phyloP scores from a whole-genome alignment of 2,797 vertebrate genomes.

The Lycodopsis pacificus region DNA sequence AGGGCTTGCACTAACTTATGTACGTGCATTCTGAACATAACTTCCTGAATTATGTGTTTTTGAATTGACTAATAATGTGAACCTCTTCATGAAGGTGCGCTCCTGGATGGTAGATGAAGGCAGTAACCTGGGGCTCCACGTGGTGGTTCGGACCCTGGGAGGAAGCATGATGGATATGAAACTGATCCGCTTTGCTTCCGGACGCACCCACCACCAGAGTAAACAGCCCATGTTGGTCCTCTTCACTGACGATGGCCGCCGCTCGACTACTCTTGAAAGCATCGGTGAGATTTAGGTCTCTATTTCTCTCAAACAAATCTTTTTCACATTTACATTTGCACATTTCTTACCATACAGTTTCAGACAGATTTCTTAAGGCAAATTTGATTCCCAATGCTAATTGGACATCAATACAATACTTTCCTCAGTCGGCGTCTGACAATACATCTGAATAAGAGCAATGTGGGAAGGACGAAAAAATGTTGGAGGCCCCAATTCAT shows the following conservation, averaged over 20 bases:
- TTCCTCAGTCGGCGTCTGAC: not conserved
- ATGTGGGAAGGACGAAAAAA: not conserved
- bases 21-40: not conserved
- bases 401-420: not conserved
- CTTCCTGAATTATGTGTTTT: not conserved
- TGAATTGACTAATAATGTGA: not conserved
- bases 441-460: not conserved
- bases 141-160: slow-evolving; percentile 80
- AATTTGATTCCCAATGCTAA: not conserved
- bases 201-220: slow-evolving; percentile 88
- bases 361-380: not conserved
- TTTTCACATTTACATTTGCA: not conserved
- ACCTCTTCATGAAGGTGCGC: slow-evolving; percentile 82
- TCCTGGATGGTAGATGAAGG: slow-evolving; percentile 87
- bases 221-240: slow-evolving; percentile 94
- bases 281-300: slow-evolving; percentile 76
- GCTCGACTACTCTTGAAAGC: slow-evolving; percentile 69
- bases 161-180: slow-evolving; percentile 78
- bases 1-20: no score
- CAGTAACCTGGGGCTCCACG: slow-evolving; percentile 88
- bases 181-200: slow-evolving; percentile 85
- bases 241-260: slow-evolving; percentile 90
- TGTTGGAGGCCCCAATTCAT: not conserved
- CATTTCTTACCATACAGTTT: not conserved
- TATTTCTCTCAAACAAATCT: not conserved